These are phyloP conservation scores for Coregonus sp. DNA, from an alignment of 2,797 vertebrate genomes.

Conservation along the genomic window DNA sequence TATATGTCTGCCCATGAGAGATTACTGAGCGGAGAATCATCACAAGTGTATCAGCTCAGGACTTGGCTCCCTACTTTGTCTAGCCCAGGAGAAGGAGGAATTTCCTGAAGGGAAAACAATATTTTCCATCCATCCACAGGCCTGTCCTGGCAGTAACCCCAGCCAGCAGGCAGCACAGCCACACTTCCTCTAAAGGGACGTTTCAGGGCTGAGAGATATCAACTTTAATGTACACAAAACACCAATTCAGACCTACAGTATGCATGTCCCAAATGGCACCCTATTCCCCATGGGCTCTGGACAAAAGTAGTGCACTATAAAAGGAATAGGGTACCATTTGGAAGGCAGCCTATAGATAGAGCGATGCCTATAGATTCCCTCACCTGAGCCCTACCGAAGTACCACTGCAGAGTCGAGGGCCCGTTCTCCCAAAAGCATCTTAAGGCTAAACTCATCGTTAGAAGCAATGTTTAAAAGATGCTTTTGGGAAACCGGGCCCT, in stretches of 20 bases:
- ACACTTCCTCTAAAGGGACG: neutral
- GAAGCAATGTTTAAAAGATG: too few relatives aligned
- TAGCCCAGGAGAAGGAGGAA: conserved; percentile 56
- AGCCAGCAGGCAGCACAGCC: neutral
- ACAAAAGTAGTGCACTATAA: neutral
- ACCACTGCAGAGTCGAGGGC: neutral
- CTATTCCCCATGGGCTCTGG: neutral
- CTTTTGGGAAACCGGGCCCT: neutral
- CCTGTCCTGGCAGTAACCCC: neutral
- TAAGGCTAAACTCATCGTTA: too few relatives aligned
- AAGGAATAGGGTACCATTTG: neutral
- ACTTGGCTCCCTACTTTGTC: conserved; percentile 7
- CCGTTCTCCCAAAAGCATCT: too few relatives aligned
- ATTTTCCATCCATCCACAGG: conserved; percentile 53
- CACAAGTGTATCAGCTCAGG: neutral
- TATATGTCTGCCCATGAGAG: neutral
- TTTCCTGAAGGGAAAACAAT: conserved; percentile 60
- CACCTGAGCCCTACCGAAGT: neutral
- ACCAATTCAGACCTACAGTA: neutral
- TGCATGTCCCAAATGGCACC: neutral
- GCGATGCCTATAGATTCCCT: neutral
- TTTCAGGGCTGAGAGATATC: conserved; percentile 6
- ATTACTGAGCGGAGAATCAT: conserved; percentile 34
- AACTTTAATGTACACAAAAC: neutral
- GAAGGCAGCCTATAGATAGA: neutral